These are phyloP conservation scores for Xenopus borealis DNA, from an alignment of 2,113 vertebrate species.

Conservation along the genomic window DNA sequence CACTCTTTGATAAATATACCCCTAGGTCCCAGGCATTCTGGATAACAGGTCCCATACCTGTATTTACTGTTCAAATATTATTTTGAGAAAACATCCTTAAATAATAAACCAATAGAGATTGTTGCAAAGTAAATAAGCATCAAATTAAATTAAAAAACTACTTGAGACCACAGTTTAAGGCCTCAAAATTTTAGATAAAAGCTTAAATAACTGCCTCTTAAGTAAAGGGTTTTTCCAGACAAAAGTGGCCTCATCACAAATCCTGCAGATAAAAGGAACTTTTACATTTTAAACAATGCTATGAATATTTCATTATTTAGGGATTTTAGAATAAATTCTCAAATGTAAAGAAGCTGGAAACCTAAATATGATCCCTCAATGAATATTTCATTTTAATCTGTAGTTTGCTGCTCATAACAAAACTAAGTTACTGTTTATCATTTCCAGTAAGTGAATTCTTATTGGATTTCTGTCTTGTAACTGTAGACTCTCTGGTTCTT, in stretches of 20 bases:
- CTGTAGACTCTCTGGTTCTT: too few species aligned
- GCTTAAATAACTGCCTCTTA: background rate
- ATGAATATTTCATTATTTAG: constrained; percentile 34
- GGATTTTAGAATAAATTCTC: constrained; percentile 1
- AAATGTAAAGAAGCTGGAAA: background rate
- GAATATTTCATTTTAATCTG: constrained; percentile 6
- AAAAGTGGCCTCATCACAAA: background rate
- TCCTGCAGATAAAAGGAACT: constrained; percentile 9
- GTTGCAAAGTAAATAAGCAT: background rate
- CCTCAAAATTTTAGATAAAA: background rate
- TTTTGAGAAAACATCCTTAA: too few species aligned
- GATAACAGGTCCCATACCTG: too few species aligned
- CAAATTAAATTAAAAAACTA: background rate
- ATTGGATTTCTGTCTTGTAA: background rate
- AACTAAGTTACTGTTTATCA: background rate
- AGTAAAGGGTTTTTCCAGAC: background rate
- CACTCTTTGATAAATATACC: too few species aligned
- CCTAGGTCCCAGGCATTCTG: too few species aligned
- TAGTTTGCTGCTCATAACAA: background rate
- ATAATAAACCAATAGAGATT: too few species aligned
- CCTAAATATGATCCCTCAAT: background rate
- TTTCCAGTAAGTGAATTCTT: background rate
- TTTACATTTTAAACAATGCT: constrained; percentile 5
- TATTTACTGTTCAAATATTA: too few species aligned
- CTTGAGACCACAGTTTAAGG: background rate